These are phyloP conservation scores for Cantharis rustica DNA, from an alignment of 2,888 invertebrate species.

Conservation along the genomic window DNA sequence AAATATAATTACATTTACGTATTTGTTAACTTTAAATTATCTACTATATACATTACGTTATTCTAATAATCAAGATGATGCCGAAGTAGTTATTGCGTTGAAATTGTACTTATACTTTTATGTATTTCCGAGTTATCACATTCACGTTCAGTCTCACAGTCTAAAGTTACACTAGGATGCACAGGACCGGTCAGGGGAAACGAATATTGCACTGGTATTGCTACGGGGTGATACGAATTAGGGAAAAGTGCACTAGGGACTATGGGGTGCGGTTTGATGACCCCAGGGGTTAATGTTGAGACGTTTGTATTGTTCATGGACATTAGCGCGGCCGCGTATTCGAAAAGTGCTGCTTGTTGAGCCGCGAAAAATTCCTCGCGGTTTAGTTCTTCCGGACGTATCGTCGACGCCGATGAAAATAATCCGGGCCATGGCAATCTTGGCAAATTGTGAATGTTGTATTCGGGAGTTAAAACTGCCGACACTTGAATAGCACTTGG, in stretches of 20 bases:
- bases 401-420: constrained; percentile 28
- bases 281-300: constrained; percentile 34
- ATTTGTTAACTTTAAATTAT: neutral
- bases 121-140: constrained; percentile 34
- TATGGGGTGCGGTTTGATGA: constrained; percentile 43
- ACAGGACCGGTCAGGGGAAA: constrained; percentile 36
- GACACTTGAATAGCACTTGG: constrained; percentile 13
- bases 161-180: constrained; percentile 29
- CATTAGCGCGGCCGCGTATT: constrained; percentile 42
- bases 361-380: constrained; percentile 41
- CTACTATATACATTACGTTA: constrained; percentile 1
- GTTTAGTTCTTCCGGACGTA: constrained; percentile 35
- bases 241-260: constrained; percentile 41
- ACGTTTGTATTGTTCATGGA: constrained; percentile 39
- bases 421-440: constrained; percentile 36
- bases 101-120: constrained; percentile 39
- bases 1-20: constrained; percentile 1
- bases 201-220: constrained; percentile 43
- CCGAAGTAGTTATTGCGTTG: constrained; percentile 34
- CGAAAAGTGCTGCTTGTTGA: constrained; percentile 43
- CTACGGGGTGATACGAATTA: constrained; percentile 41
- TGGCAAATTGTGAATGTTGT: constrained; percentile 31
- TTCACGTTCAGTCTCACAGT: constrained; percentile 40
- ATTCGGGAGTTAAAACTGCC: constrained; percentile 22
- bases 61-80: constrained; percentile 30